A percentile compares a stretch with the other conserved stretches of the same genome.
These are phyloP conservation scores for Lasioglossum morio DNA, from an alignment of 2,888 invertebrate genomes.

Conservation along the genomic window DNA sequence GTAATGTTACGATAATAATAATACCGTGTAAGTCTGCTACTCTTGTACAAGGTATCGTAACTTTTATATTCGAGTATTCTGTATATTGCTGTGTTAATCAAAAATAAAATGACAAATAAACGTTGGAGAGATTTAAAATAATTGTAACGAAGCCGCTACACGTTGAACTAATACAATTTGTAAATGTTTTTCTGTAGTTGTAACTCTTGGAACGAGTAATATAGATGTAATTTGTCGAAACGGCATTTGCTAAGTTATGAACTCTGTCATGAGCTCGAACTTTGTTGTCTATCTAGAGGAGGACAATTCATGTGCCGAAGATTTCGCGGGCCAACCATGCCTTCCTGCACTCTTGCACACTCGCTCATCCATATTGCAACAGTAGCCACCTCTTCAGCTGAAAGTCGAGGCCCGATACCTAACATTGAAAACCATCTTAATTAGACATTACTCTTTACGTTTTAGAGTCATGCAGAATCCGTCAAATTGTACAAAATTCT, in stretches of 20 bases:
- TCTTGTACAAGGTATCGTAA: constrained; percentile 16
- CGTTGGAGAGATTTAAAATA: constrained; percentile 10
- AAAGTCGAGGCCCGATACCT: constrained; percentile 81
- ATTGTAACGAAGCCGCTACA: not conserved
- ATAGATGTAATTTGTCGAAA: not conserved
- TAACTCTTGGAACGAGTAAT: not conserved
- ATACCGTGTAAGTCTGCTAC: constrained; percentile 9
- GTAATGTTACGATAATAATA: constrained; percentile 23
- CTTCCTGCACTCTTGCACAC: constrained; percentile 87
- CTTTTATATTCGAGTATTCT: constrained; percentile 33
- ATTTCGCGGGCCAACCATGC: constrained; percentile 90
- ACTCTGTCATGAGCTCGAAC: constrained; percentile 37
- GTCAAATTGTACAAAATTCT: not conserved
- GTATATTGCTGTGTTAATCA: constrained; percentile 38
- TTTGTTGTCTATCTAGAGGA: constrained; percentile 86
- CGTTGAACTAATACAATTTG: not conserved
- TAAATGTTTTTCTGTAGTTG: not conserved
- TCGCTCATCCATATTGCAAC: constrained; percentile 83
- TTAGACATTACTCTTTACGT: not conserved
- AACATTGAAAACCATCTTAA: not conserved
- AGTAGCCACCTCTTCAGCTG: constrained; percentile 77
- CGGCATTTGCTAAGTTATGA: not conserved
- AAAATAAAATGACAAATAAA: constrained; percentile 24
- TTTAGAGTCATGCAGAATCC: not conserved
- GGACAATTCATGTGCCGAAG: constrained; percentile 90